phyloP scores from a whole-genome alignment of 2,113 vertebrate species.

The Actenoides lindsayi region DNA sequence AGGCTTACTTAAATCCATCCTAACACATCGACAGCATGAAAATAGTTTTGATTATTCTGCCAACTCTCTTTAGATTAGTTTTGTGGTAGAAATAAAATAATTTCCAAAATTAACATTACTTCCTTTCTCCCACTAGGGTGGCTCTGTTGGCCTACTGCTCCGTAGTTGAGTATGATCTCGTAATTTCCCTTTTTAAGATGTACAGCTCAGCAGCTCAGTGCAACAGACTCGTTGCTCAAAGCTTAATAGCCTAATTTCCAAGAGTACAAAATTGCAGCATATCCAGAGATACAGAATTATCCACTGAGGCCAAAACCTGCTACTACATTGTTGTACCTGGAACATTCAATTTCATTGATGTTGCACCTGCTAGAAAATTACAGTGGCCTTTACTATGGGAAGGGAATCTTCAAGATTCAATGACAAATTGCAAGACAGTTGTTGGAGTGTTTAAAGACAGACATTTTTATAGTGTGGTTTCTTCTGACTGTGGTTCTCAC shows the following conservation, averaged over 20 bases:
- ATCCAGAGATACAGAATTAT: not conserved
- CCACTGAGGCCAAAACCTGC: not conserved
- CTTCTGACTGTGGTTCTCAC: not conserved
- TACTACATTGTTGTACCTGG: not conserved
- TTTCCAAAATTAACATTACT: conserved; percentile 12
- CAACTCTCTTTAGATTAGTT: not conserved
- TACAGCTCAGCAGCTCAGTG: not conserved
- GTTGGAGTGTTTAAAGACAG: not conserved
- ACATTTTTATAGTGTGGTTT: not conserved
- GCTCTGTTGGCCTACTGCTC: not conserved
- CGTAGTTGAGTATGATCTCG: not conserved
- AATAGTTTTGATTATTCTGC: not conserved
- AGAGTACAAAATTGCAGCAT: not conserved
- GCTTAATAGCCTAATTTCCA: not conserved
- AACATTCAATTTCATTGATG: not conserved
- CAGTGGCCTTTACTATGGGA: not conserved
- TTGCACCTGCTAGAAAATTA: not conserved
- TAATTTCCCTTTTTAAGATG: not conserved
- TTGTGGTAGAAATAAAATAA: not conserved
- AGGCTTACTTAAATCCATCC: not conserved
- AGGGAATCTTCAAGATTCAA: not conserved
- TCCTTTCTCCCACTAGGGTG: not conserved
- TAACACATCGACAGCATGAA: not conserved
- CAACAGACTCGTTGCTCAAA: not conserved
- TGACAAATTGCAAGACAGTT: not conserved